phyloP scores from a whole-genome alignment of 1,140 invertebrate species.

The Leptinotarsa undecemlineata region DNA sequence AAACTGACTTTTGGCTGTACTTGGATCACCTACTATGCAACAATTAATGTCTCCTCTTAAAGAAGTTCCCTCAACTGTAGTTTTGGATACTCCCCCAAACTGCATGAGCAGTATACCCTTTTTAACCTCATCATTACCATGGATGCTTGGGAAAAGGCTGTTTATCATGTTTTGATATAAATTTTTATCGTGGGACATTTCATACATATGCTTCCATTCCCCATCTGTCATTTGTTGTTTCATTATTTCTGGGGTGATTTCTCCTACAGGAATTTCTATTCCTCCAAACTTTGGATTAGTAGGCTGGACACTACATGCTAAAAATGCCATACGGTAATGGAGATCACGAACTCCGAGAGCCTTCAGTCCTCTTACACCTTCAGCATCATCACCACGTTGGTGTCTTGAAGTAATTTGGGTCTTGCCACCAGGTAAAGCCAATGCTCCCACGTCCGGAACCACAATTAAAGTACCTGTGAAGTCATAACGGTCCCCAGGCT shows the following conservation, averaged over 20 bases:
- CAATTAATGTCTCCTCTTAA: conserved; percentile 97
- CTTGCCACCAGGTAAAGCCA: conserved; percentile 84
- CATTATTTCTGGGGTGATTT: conserved; percentile 87
- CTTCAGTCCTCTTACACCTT: conserved; percentile 87
- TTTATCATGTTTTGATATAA: conserved; percentile 90
- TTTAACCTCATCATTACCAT: conserved; percentile 98
- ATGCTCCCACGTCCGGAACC: conserved; percentile 90
- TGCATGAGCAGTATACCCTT: conserved; percentile 93
- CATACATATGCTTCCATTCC: conserved; percentile 95
- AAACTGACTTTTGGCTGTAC: conserved; percentile 97
- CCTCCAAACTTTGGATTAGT: conserved; percentile 86
- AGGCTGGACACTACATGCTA: conserved; percentile 89
- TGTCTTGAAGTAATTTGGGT: conserved; percentile 80
- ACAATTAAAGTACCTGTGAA: conserved; percentile 97
- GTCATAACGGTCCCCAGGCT: conserved; percentile 84
- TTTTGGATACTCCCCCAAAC: conserved; percentile 97
- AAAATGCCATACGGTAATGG: conserved; percentile 92
- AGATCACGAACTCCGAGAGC: conserved; percentile 93
- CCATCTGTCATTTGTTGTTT: conserved; percentile 92
- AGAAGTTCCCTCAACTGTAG: conserved; percentile 84
- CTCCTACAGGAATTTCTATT: conserved; percentile 74
- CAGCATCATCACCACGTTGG: conserved; percentile 72
- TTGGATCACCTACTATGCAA: conserved; percentile 98
- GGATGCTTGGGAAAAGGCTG: conserved; percentile 95
- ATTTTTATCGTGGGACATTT: conserved; percentile 94